Evolutionary conservation across 2,888 invertebrate genomes (phyloP).

Genomic region (Nomada ferruginata): DNA sequence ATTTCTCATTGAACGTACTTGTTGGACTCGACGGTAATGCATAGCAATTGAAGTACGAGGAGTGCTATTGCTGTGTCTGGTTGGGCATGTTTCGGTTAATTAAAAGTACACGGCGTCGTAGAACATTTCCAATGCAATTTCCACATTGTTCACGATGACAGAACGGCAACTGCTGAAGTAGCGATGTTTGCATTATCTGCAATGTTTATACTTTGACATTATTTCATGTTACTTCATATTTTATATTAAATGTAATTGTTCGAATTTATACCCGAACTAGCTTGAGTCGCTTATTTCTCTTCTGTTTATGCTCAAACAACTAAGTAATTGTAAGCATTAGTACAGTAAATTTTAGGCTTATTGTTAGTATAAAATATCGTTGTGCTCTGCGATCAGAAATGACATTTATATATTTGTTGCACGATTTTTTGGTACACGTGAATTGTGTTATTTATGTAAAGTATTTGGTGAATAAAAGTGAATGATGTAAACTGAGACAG

Average conservation of each 20-base stretch:
- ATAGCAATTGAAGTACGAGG: not conserved
- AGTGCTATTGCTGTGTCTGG: too few relatives aligned
- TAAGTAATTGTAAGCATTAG: too few relatives aligned
- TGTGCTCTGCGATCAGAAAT: too few relatives aligned
- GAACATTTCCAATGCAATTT: not conserved
- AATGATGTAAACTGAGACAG: too few relatives aligned
- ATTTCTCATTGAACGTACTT: constrained; percentile 11
- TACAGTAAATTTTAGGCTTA: too few relatives aligned
- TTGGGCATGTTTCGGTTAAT: constrained; percentile 2
- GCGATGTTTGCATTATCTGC: not conserved
- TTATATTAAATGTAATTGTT: not conserved
- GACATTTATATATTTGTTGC: too few relatives aligned
- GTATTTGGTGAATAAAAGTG: too few relatives aligned
- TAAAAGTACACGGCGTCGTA: not conserved
- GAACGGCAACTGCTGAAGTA: constrained; percentile 1
- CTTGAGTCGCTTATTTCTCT: not conserved
- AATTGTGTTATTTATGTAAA: too few relatives aligned
- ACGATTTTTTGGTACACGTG: too few relatives aligned
- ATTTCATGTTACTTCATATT: not conserved
- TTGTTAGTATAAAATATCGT: too few relatives aligned
- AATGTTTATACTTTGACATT: not conserved
- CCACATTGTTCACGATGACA: not conserved
- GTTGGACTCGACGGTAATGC: constrained; percentile 22
- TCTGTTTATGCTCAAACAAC: too few relatives aligned
- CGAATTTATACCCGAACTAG: not conserved